Base-by-base conservation (phyloP, 1,140 invertebrate species). In the Vanessa atalanta region DNA sequence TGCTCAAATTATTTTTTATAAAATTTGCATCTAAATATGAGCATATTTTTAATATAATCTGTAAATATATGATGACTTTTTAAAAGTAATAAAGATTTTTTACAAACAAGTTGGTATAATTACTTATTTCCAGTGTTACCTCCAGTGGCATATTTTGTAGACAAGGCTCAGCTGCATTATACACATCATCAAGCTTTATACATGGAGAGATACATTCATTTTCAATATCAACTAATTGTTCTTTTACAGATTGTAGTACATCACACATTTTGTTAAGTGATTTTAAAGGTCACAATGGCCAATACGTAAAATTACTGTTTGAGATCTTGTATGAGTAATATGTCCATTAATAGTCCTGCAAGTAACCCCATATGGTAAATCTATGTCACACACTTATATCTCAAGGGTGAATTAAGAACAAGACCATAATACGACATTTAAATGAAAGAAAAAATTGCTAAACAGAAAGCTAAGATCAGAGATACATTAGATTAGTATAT, bases 31-130 rank as follows among this genome's bases (percentile, higher is more conserved):
- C 90, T 65, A 93, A 78, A 74, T 87, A 93, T 70, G 90, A 90
- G 70, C 91, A 93, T 84, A 93, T 93, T 83, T 93, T 91, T 61
- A 93, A 79, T 70, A 93, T 86, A 70, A 93, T 91, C 93, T 93
- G 84, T 48, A 93, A 93, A 60, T 20, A 72, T 61, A 0, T 65
- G 15, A 11, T 26, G 15, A 37, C 55, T 3, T 65, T 70, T 20
- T 68, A 47, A 37, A n/a, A 57, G 50, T 60, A 73, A 67, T 70
- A 31, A 16, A 61, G 15, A 23, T 63, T 16, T 67, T 11, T 66
- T 53, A 72, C 47, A 20, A 72, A 13, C 31, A 65, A 70, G 47
- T 66, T 16, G 57, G 69, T 61, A 37, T 37, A 37, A 64, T 51
- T 50, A 60, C 63, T n/a, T 60, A 20, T n/a, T 16, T 15, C 51